Base-by-base conservation (phyloP, 2,888 invertebrate species). In the Petrophora chlorosata region DNA sequence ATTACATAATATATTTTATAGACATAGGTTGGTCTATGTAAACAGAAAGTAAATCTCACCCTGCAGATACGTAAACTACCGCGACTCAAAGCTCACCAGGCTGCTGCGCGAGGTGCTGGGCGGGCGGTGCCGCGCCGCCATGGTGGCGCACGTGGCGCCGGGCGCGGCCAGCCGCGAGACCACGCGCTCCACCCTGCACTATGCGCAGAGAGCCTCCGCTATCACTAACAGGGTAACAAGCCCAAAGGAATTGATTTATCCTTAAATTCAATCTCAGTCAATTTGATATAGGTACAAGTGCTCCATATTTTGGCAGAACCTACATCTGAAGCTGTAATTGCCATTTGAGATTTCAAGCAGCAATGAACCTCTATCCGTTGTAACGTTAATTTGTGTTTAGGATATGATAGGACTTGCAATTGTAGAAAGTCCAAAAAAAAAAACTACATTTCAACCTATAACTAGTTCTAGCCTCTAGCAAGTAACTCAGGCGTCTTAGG, bases 101-200 rank as follows among this genome's bases (percentile, higher is more conserved):
- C 87, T 98, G 44, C 90, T 98, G 38, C 95, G 96, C 59, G 97
- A 97, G 67, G 96, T 97, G 1, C 85, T 97, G 22, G 95, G 96
- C 61, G 97, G 98, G 3, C 97, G 98, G 73, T 98, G 98, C 73
- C 94, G 96, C 67, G 99, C 99, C 0, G 97, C 98, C 8, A 99
- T 99, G 98, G 96, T 99, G 48, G 98, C 98, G 2, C 98, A 99
- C 84, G 95, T 98, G 26, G 96, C 97, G 1, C 97, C 98, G 0
- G 95, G 96, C 22, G 92, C 92, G 9, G 83, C 90, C 4, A 95
- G 96, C 69, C 94, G 96, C 17, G 98, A 99, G 73, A 98, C 99
- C 80, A 96, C 97, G 2, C 93, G 97, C 63, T 99, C 98, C 72
- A 99, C 99, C 0, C 88, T 99, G 16, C 94, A 97, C 33, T 99